Conservation (phyloP, 2,888 invertebrate genomes). For the Microdon myrmicae region DNA sequence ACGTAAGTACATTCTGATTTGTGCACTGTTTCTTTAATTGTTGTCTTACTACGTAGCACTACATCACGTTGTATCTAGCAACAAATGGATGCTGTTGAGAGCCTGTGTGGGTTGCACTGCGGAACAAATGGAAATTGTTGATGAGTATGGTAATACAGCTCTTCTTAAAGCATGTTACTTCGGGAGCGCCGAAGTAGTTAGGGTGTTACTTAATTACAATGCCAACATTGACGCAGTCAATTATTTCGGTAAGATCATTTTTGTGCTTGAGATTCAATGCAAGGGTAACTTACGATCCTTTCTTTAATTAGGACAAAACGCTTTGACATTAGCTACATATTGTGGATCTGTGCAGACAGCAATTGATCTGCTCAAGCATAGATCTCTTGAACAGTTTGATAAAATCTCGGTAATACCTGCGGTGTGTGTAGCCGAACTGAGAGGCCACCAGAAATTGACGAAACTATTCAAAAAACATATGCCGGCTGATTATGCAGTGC, state of each 20-base stretch:
- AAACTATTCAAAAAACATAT: slow-evolving; percentile 56
- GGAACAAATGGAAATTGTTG: slow-evolving; percentile 58
- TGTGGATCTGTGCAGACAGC: slow-evolving; percentile 57
- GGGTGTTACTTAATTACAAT: slow-evolving; percentile 56
- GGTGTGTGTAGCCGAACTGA: slow-evolving; percentile 60
- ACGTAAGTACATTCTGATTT: too few relatives aligned
- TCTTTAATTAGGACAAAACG: slow-evolving; percentile 60
- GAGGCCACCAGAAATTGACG: slow-evolving; percentile 56
- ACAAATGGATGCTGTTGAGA: too few relatives aligned
- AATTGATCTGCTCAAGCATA: slow-evolving; percentile 56
- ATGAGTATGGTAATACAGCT: slow-evolving; percentile 63
- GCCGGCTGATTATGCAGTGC: slow-evolving; percentile 42
- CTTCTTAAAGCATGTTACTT: slow-evolving; percentile 62
- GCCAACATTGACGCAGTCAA: slow-evolving; percentile 61
- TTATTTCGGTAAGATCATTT: slow-evolving; percentile 57
- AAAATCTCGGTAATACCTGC: slow-evolving; percentile 63
- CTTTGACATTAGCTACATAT: slow-evolving; percentile 63
- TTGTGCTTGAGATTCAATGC: not conserved
- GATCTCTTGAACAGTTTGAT: slow-evolving; percentile 62
- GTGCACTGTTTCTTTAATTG: too few relatives aligned
- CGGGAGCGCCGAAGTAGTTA: slow-evolving; percentile 58
- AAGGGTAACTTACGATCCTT: not conserved
- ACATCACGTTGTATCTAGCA: too few relatives aligned
- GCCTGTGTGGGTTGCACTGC: slow-evolving; percentile 54
- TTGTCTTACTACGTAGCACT: too few relatives aligned